These are phyloP conservation scores for Lepidonotus clava DNA, from an alignment of 2,888 invertebrate genomes.

Conservation along the genomic window DNA sequence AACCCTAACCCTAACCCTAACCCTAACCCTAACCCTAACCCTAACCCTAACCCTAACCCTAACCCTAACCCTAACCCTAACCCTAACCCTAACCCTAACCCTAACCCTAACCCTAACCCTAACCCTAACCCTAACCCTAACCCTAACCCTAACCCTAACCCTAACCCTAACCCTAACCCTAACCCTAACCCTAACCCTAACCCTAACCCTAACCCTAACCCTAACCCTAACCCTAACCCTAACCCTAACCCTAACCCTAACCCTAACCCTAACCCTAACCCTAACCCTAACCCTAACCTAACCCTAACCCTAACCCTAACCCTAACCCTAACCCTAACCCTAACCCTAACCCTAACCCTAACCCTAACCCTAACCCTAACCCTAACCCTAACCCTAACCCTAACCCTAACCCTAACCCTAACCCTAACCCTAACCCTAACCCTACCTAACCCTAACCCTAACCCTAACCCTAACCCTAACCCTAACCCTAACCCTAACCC, in stretches of 20 bases:
- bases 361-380: constrained; percentile 59
- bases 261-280: constrained; percentile 55
- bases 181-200: constrained; percentile 54
- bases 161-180: constrained; percentile 56
- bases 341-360: constrained; percentile 62
- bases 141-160: constrained; percentile 62
- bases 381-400: constrained; percentile 52
- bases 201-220: constrained; percentile 52
- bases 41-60: constrained; percentile 55
- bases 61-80: constrained; percentile 60
- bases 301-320: constrained; percentile 57
- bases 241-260: constrained; percentile 49
- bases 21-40: not conserved
- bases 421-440: constrained; percentile 54
- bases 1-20: constrained; percentile 59
- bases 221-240: constrained; percentile 57
- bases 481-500: constrained; percentile 45
- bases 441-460: constrained; percentile 39
- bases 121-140: constrained; percentile 64
- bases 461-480: constrained; percentile 32
- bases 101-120: constrained; percentile 58
- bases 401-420: constrained; percentile 57
- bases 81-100: constrained; percentile 62
- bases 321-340: constrained; percentile 61
- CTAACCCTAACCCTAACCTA: constrained; percentile 58